Evolutionary conservation across 2,797 vertebrate genomes (phyloP), one percentile per base, ranked within the genome.

Genomic region (Delichon dasypus): DNA sequence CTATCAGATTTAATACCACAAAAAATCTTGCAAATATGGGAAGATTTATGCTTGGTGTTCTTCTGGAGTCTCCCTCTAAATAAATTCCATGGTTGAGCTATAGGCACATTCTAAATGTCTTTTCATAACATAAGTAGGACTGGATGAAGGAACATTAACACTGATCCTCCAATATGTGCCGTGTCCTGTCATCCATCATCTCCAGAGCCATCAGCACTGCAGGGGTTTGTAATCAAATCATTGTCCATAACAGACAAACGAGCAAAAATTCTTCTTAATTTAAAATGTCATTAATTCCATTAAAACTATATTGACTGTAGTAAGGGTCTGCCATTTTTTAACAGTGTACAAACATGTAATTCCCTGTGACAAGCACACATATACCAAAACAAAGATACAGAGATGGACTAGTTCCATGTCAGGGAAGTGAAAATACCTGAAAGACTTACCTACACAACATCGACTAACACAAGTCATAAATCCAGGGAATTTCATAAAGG

Each of bases 401-500:
- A 91, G 53, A 67, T 30, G 60, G 40, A 92, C 32, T 48, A 54
- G 36, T 60, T 81, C 40, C 13, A 10, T 5, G 5, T 29, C 66
- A 81, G 21, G 32, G 58, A 71, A 91, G 42, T 7, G 12, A 83
- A 84, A 80, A 65, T 25, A 72, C 13, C 58, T 30, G 21, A 73
- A 91, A 73, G 27, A 47, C 22, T 7, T 44, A 80, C 18, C 82
- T 57, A 65, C 11, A n/a, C 16, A 58, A 16, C 21, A 32, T 16
- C 0, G 2, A 85, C 40, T 78, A 73, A 78, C 45, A 61, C 47
- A 25, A 76, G 47, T 70, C 53, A 51, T 58, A 81, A 95, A 88
- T 60, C 64, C 85, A 82, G 44, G 3, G 3, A 96, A 85, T 81
- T 94, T 92, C 91, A 90, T 58, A 79, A 65, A 66, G 71, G 86